phyloP scores from a whole-genome alignment of 1,140 invertebrate genomes.

The Pentalonia nigronervosa region DNA sequence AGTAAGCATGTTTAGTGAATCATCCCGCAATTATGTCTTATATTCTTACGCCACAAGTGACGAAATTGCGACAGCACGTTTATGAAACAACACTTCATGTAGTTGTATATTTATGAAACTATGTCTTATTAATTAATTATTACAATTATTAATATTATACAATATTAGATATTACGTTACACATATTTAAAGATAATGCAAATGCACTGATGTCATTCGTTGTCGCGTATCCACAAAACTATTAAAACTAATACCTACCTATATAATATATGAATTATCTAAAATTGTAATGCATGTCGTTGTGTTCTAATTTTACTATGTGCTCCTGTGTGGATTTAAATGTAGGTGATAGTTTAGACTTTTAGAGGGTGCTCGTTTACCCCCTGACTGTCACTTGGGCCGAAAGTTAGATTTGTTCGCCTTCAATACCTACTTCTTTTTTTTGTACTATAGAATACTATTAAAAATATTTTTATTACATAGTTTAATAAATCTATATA shows the following conservation, averaged over 20 bases:
- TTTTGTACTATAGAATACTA: background rate
- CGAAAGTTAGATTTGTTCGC: background rate
- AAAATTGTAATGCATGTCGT: background rate
- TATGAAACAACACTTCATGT: background rate
- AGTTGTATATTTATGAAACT: too few relatives aligned
- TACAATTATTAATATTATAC: background rate
- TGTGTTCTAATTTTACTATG: background rate
- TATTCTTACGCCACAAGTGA: background rate
- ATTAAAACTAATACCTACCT: background rate
- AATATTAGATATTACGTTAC: background rate
- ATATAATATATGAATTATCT: background rate
- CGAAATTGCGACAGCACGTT: background rate
- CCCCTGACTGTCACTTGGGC: background rate
- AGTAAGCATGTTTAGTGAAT: background rate
- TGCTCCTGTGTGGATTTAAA: background rate
- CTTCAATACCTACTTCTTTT: background rate
- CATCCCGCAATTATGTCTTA: background rate
- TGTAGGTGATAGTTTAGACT: background rate
- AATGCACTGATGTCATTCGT: background rate
- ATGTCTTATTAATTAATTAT: background rate
- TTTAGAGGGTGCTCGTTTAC: background rate
- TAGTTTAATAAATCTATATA: background rate
- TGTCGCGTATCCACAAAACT: background rate
- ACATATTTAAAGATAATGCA: too few relatives aligned
- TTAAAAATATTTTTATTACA: too few relatives aligned